Evolutionary conservation across 2,113 vertebrate genomes (phyloP), one percentile per base, ranked within the genome.

Genomic region (Pseudorhombus dupliciocellatus): DNA sequence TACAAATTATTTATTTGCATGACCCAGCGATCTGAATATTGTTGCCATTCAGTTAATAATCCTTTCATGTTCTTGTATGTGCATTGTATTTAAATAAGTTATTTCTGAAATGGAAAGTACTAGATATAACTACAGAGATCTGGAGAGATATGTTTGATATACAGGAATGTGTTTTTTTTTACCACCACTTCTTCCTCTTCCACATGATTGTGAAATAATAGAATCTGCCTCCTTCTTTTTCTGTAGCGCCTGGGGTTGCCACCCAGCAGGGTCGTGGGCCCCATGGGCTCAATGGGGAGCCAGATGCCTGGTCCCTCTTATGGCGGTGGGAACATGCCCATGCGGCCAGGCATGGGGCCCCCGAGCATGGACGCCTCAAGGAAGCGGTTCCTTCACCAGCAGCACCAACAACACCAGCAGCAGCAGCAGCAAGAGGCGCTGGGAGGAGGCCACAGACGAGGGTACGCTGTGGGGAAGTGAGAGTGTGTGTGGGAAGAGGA

Each of bases 341-440:
- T 97, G 92, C 90, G 97, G 46, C 92, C 95, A 0, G 95, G 94
- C 55, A 96, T 99, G 94, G 94, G 95, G 8, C 95, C 94, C 54
- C 84, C 94, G 0, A 87, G 94, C 87, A 95, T 98, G 96, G 97
- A 98, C 21, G 90, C 95, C 18, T 95, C 96, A 18, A 93, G 97
- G 80, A 99, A 98, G 81, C 94, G 98, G 15, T 93, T 98, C 78
- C 94, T 98, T n/a, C 96, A 96, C 83, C 52, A 53, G 10, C 52
- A 53, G 4, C 56, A 84, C 37, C 89, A 94, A 42, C 96, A 84
- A 31, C 88, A 94, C 37, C 96, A 52, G 50, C 46, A 51, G 7
- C 54, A 84, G 48, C 88, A 94, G 44, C 96, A 96, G 75, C 95
- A 93, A 0, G 94, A 94, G 50, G 83, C 72, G 0, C 84, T 95